Base-by-base conservation (phyloP, 2,797 vertebrate genomes). In the Pempheris klunzingeri region DNA sequence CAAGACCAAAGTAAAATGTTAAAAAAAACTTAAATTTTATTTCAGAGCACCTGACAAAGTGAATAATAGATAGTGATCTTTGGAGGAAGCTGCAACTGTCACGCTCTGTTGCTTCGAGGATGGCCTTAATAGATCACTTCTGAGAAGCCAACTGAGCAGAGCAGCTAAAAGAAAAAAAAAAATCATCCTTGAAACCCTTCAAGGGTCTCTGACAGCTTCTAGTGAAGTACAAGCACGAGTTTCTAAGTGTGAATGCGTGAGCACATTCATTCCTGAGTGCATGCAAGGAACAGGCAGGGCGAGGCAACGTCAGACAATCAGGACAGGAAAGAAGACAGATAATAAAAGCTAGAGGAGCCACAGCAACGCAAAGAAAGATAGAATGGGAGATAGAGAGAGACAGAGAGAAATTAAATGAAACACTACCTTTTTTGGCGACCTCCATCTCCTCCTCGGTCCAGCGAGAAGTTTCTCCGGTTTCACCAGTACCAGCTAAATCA, bases 401-500 rank as follows among this genome's bases (percentile, higher is more conserved):
- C n/a, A n/a, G 43, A 74, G 20, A 57, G 41, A 74, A 78, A 80
- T 82, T 7, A 63, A 67, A 53, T 38, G 17, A 75, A 87, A 82
- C 79, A n/a, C 78, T 94, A 99, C 98, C 98, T 97, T 99, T 98
- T 95, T 99, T 99, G 92, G 98, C 98, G 50, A 99, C 96, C 94
- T 99, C 98, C 98, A 99, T 99, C 95, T 99, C 98, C 94, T 99
- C 98, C 94, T 99, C 98, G 83, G 98, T 99, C 98, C 98, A 99
- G 92, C 98, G 97, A 89, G 98, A 99, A 86, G 98, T 99, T 94
- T 99, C 98, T 88, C 97, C 98, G 70, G 97, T 96, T 92, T 99
- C 98, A 74, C 96, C 86, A 70, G 95, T 93, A 92, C 96, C 97
- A 96, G 94, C 95, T 96, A 93, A 88, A 91, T 92, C 92, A 90